phyloP scores from a whole-genome alignment of 2,888 invertebrate genomes.

The Aleiodes leptofemur region DNA sequence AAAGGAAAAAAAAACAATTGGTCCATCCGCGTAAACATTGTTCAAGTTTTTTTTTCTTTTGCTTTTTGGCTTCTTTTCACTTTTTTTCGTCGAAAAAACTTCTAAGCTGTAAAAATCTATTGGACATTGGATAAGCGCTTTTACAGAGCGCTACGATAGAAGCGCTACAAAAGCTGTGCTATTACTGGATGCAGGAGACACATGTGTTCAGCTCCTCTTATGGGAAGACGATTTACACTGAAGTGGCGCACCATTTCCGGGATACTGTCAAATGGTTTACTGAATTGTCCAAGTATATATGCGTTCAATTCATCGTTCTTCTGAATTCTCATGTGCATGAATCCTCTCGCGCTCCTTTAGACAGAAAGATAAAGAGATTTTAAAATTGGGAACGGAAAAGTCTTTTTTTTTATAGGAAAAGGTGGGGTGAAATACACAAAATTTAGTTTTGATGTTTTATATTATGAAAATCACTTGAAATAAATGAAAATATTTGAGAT shows the following conservation, averaged over 20 bases:
- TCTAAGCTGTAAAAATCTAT: slow-evolving; percentile 1
- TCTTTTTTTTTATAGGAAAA: too few relatives aligned
- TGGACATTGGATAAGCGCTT: slow-evolving; percentile 57
- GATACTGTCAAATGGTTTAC: slow-evolving; percentile 93
- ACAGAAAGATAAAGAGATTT: slow-evolving; percentile 59
- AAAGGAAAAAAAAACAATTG: slow-evolving; percentile 50
- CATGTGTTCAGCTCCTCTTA: slow-evolving; percentile 97
- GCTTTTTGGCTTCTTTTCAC: background rate
- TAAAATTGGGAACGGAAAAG: slow-evolving; percentile 10
- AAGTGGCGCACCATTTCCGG: slow-evolving; percentile 97
- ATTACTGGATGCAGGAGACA: slow-evolving; percentile 94
- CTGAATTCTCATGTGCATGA: slow-evolving; percentile 98
- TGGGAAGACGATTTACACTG: slow-evolving; percentile 93
- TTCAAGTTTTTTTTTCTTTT: background rate
- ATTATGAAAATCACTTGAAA: too few relatives aligned
- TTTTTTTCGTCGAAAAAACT: slow-evolving; percentile 4
- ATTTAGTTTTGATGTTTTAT: too few relatives aligned
- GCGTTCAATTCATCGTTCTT: slow-evolving; percentile 84
- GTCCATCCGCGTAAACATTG: too few relatives aligned
- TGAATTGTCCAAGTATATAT: slow-evolving; percentile 94
- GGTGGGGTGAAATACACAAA: too few relatives aligned
- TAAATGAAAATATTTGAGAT: too few relatives aligned
- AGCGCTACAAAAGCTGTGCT: slow-evolving; percentile 84
- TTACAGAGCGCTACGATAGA: slow-evolving; percentile 71
- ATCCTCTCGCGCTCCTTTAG: slow-evolving; percentile 93